phyloP scores from a whole-genome alignment of 1,140 invertebrate species.

The Zaprionus gabonicus region DNA sequence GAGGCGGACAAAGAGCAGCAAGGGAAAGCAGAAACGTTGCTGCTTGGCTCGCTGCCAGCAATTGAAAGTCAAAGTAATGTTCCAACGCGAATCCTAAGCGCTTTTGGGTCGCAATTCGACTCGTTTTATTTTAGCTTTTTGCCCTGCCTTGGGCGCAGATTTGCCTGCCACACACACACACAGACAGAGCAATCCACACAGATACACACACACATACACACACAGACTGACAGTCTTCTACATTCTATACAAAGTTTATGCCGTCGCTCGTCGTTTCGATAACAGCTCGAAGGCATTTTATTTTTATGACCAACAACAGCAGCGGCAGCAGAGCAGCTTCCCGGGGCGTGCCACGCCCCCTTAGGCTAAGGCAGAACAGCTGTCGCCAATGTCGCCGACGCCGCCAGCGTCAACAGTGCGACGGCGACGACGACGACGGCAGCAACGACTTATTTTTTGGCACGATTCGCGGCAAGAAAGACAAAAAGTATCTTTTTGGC shows the following conservation, averaged over 20 bases:
- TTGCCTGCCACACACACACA: background rate
- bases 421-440: background rate
- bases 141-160: constrained; percentile 5
- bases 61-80: constrained; percentile 61
- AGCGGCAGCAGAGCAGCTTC: constrained; percentile 23
- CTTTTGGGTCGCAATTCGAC: constrained; percentile 19
- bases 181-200: background rate
- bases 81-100: constrained; percentile 25
- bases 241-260: constrained; percentile 49
- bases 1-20: background rate
- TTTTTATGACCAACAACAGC: constrained; percentile 62
- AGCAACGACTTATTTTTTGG: constrained; percentile 54
- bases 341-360: constrained; percentile 30
- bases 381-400: constrained; percentile 69
- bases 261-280: constrained; percentile 59
- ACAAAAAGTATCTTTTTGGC: constrained; percentile 66
- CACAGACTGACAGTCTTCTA: background rate
- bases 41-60: constrained; percentile 36
- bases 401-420: constrained; percentile 25
- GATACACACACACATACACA: background rate
- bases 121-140: constrained; percentile 31
- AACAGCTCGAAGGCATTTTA: constrained; percentile 73
- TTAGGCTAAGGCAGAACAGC: constrained; percentile 49
- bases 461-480: constrained; percentile 42
- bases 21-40: background rate